Evolutionary conservation across 2,113 vertebrate genomes (phyloP).

Genomic region (Labeo catla): DNA sequence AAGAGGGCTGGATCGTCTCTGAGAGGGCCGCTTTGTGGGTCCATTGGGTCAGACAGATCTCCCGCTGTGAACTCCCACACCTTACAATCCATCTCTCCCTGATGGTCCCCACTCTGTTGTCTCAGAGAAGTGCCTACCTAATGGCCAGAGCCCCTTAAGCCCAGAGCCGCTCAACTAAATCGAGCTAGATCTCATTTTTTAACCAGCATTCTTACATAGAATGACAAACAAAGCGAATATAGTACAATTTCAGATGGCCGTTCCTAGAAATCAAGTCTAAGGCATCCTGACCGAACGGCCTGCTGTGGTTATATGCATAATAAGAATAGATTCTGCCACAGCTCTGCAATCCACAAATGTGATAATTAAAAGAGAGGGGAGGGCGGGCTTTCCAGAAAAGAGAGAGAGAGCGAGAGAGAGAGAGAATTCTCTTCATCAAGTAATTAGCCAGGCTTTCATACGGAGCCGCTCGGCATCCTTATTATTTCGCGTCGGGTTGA

Average conservation of each 20-base stretch:
- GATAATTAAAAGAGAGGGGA: slow-evolving; percentile 49
- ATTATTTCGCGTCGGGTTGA: slow-evolving; percentile 83
- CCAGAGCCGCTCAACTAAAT: slow-evolving; percentile 27
- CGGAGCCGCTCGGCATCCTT: slow-evolving; percentile 12
- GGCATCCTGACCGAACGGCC: neutral
- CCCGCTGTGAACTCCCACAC: slow-evolving; percentile 56
- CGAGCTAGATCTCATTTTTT: slow-evolving; percentile 5
- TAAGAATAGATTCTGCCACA: slow-evolving; percentile 27
- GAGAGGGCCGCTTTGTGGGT: slow-evolving; percentile 52
- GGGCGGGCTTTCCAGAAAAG: slow-evolving; percentile 60
- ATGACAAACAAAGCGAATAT: neutral
- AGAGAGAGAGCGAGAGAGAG: slow-evolving; percentile 60
- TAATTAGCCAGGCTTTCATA: slow-evolving; percentile 69
- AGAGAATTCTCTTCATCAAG: slow-evolving; percentile 75
- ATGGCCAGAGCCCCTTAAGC: slow-evolving; percentile 42
- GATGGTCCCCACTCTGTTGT: slow-evolving; percentile 45
- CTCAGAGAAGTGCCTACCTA: slow-evolving; percentile 52
- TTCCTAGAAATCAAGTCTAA: slow-evolving; percentile 12
- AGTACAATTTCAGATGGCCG: neutral
- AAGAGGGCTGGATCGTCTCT: slow-evolving; percentile 46
- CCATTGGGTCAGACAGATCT: slow-evolving; percentile 51
- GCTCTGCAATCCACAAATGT: slow-evolving; percentile 33
- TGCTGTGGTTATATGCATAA: slow-evolving; percentile 27
- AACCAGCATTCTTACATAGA: neutral
- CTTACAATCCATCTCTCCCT: slow-evolving; percentile 41